Evolutionary conservation across 1,140 invertebrate genomes (phyloP).

Genomic region (fruit fly (Drosophila melanogaster)): Release_6_plus_ISO1_MT NT_033779.5:10697501-10698000

Average conservation of each 20-base stretch:
- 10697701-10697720: not conserved
- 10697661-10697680: not conserved
- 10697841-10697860: constrained; percentile 7
- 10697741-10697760: not conserved
- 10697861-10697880: constrained; percentile 15
- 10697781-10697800: not conserved
- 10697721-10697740: constrained; percentile 2
- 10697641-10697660: constrained; percentile 2
- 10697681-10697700: not conserved
- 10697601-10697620: not conserved
- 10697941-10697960: constrained; percentile 24
- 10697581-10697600: not conserved
- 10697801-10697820: constrained; percentile 12
- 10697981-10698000: constrained; percentile 18
- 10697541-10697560: not conserved
- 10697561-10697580: not conserved
- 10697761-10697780: not conserved
- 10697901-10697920: not conserved
- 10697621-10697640: not conserved
- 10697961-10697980: constrained; percentile 27
- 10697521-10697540: not conserved
- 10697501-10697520: not conserved
- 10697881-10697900: constrained; percentile 13
- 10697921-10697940: constrained; percentile 15
- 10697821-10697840: constrained; percentile 5